Conservation (phyloP, 2,888 invertebrate genomes). For the Maniola hyperantus region DNA sequence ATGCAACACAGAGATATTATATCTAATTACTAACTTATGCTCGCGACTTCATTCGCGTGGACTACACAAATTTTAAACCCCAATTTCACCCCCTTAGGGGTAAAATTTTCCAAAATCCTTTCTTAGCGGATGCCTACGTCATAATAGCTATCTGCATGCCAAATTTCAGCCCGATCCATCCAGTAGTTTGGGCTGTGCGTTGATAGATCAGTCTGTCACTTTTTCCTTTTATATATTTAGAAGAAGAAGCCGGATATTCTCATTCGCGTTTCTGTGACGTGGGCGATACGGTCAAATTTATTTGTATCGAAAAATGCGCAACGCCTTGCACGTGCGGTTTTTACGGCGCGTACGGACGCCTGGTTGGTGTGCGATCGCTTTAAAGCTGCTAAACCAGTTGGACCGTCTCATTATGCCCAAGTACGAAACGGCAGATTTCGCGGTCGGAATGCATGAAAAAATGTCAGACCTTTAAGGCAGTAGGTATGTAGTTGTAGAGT, state of each 20-base stretch:
- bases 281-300: neutral
- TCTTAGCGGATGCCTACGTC: no score
- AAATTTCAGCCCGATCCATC: no score
- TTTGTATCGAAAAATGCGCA: neutral
- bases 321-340: neutral
- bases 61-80: no score
- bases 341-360: neutral
- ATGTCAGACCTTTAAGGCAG: neutral
- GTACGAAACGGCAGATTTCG: constrained; percentile 15
- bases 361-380: neutral
- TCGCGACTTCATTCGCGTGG: no score
- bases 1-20: neutral
- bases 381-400: constrained; percentile 5
- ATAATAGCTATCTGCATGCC: no score
- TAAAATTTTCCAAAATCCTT: no score
- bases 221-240: no score
- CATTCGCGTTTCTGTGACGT: neutral
- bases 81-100: no score
- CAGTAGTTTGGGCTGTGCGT: no score
- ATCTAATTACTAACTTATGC: no score
- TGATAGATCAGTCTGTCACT: no score
- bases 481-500: neutral
- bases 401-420: constrained; percentile 27
- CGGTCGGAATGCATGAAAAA: constrained; percentile 19
- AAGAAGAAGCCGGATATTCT: no score